Percentiles rank a stretch among this genome's conserved stretches.
phyloP scores from a whole-genome alignment of 2,888 invertebrate genomes.

The Unio delphinus region DNA sequence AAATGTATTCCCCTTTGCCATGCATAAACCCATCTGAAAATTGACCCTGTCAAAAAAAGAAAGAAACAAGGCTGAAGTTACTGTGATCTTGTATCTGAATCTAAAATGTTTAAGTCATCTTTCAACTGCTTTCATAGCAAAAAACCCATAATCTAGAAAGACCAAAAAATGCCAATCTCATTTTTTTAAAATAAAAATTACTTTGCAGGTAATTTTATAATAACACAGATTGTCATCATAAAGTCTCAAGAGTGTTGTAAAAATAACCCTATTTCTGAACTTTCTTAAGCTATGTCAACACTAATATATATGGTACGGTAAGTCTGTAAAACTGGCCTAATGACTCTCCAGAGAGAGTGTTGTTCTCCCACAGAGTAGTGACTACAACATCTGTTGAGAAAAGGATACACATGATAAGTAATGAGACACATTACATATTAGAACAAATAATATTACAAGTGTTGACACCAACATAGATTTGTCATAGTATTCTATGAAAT shows the following conservation, averaged over 20 bases:
- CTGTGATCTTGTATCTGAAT: no score
- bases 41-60: constrained; percentile 54
- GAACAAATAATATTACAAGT: constrained; percentile 4
- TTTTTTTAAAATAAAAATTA: no score
- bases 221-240: no score
- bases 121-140: no score
- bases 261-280: constrained; percentile 9
- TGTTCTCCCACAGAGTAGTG: constrained; percentile 8
- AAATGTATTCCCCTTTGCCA: constrained; percentile 69
- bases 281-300: constrained; percentile 7
- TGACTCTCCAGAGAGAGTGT: constrained; percentile 5
- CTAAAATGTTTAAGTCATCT: no score
- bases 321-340: constrained; percentile 13
- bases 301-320: constrained; percentile 1
- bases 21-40: constrained; percentile 71
- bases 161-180: no score
- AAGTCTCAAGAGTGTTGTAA: no score
- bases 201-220: no score
- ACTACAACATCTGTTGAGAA: constrained; percentile 5
- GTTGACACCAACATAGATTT: constrained; percentile 2
- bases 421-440: constrained; percentile 8
- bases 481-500: constrained; percentile 9
- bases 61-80: background rate
- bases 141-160: no score
- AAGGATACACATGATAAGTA: constrained; percentile 17